Conservation (phyloP, 2,113 vertebrate species). For the Lanius ludovicianus region DNA sequence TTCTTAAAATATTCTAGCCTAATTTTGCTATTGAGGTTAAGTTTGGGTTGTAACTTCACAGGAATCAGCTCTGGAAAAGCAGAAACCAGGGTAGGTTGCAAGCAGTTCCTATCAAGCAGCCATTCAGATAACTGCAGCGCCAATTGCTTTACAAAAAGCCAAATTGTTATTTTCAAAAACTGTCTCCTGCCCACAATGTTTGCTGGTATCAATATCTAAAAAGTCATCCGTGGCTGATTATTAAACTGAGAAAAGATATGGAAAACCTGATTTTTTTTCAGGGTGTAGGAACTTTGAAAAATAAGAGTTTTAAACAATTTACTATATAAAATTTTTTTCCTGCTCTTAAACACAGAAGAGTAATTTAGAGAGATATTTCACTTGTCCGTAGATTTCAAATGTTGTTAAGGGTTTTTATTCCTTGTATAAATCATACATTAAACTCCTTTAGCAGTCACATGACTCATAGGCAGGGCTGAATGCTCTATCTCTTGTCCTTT, state of each 20-base stretch:
- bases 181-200: neutral
- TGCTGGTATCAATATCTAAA: neutral
- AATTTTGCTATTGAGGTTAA: neutral
- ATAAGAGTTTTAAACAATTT: neutral
- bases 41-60: neutral
- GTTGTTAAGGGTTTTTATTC: neutral
- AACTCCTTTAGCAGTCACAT: neutral
- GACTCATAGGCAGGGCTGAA: neutral
- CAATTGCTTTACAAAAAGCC: constrained; percentile 46
- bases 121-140: neutral
- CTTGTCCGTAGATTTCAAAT: neutral
- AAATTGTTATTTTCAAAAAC: neutral
- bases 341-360: neutral
- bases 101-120: neutral
- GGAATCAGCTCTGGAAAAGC: neutral
- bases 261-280: neutral
- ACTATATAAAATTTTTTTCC: neutral
- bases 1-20: neutral
- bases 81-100: constrained; percentile 19
- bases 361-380: neutral
- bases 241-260: neutral
- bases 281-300: neutral
- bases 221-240: neutral
- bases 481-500: neutral
- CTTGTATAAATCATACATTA: neutral